phyloP scores from a whole-genome alignment of 1,140 invertebrate species.

The Cyclargus thomasi region DNA sequence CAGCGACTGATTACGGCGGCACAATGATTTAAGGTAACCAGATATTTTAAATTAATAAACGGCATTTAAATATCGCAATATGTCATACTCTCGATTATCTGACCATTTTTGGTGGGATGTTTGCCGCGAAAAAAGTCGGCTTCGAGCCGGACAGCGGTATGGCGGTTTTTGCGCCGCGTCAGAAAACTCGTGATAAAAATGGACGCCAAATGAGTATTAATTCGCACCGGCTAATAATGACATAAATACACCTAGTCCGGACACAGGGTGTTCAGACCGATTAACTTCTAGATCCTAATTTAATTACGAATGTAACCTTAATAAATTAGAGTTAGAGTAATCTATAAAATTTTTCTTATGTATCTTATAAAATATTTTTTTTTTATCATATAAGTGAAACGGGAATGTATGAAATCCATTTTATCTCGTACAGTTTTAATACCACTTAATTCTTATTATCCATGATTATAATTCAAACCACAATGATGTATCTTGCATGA shows the following conservation, averaged over 20 bases:
- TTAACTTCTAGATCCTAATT: neutral
- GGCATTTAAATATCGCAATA: slow-evolving; percentile 35
- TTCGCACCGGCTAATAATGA: slow-evolving; percentile 72
- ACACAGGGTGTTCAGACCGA: slow-evolving; percentile 42
- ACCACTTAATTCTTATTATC: too few relatives aligned
- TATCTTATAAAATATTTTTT: too few relatives aligned
- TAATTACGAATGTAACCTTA: too few relatives aligned
- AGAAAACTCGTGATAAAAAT: slow-evolving; percentile 61
- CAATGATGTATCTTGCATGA: too few relatives aligned
- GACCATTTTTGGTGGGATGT: slow-evolving; percentile 49
- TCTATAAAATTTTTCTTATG: too few relatives aligned
- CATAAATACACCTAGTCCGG: slow-evolving; percentile 65
- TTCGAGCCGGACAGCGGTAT: slow-evolving; percentile 38
- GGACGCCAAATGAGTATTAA: slow-evolving; percentile 71
- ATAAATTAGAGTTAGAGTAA: too few relatives aligned
- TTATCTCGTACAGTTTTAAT: too few relatives aligned
- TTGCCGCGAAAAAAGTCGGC: slow-evolving; percentile 34
- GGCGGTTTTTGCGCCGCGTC: slow-evolving; percentile 49
- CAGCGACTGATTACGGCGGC: neutral
- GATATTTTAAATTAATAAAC: slow-evolving; percentile 27
- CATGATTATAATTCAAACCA: too few relatives aligned
- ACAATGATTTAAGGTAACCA: neutral
- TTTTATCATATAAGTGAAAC: too few relatives aligned
- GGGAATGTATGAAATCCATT: too few relatives aligned
- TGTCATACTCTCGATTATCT: slow-evolving; percentile 39